Base-by-base conservation (phyloP, 1,140 invertebrate species). In the Drosophila simulans region DNA sequence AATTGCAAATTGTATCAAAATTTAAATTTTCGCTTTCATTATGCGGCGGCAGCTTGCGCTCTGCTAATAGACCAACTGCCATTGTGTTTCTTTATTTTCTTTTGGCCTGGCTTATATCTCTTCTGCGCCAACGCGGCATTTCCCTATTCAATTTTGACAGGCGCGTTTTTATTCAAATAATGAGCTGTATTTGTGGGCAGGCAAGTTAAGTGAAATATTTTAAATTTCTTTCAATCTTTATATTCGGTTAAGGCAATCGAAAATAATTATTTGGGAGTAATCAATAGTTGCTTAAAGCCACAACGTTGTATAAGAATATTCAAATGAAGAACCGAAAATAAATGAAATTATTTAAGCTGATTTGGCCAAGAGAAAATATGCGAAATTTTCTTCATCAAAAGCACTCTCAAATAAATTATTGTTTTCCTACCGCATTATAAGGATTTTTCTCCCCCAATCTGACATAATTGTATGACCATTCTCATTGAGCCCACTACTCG, bases 11-110 rank as follows among this genome's bases (percentile, higher is more conserved):
- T 86, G 83, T 86, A 86, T 83, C 83, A 86, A 77, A 86, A 86
- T 86, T 86, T 88, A 86, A 86, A 86, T 86, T 88, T 86, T 83
- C 80, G 83, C 83, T 86, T 86, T 86, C 83, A 86, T 86, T 86
- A 86, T 83, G 84, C 79, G 77, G 80, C 65, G 55, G 72, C 62
- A 62, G 22, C 71, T 52, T 42, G 65, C 48, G 54, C 83, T 86
- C 80, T 72, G 74, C 83, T 86, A 86, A 86, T 86, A 86, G 83
- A 86, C 83, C 68, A 48, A 66, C 69, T 68, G 79, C 52, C 70
- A 79, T 86, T 86, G 83, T 86, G 42, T 82, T 82, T 81, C 57
- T 68, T 80, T 83, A 55, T 80, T 69, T 59, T 37, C 42, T 46
- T 39, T 68, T 69, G 31, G 31, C 63, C 46, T 68, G 25, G 45